Evolutionary conservation across 92 coral and sea anemone genomes (phyloP), one percentile per base, ranked within the genome.

Genomic region (Siderastrea radians): DNA sequence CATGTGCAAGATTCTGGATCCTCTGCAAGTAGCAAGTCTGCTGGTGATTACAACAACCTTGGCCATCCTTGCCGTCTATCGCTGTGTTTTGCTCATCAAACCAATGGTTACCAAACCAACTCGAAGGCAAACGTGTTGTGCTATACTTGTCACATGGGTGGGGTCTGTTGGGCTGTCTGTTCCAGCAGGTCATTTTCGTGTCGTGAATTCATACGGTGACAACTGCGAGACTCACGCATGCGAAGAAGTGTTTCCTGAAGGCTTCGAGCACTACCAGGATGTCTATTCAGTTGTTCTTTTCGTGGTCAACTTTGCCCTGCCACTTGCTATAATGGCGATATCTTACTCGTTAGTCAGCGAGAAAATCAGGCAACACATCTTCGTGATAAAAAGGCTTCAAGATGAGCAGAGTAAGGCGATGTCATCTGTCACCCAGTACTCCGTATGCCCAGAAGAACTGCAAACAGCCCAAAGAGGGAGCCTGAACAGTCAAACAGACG

Each of bases 311-410:
- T 85, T 77, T 77, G 89, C 14, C 26, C 2, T 85, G 38, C 93
- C 93, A 10, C 38, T 86, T 15, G 47, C 62, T 2, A 80, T 73
- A 10, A 90, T 90, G 80, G 79, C 84, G 57, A 59, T 90, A 13
- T 76, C 90, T 19, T 90, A 90, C 38, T 64, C 88, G 9, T 54
- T 86, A 43, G 86, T 86, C 26, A 73, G 70, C 12, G 67, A 52
- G 62, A 90, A 75, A 66, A 68, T 90, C 68, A 77, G 88, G 49
- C 75, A 71, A 45, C 91, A 90, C 45, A 75, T 90, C 48, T 72
- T 66, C 53, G 78, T 55, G 48, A 74, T 44, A 17, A 64, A 47
- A 13, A 86, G 90, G 72, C 71, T 48, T 15, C 72, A 57, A 57
- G 72, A 55, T 43, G 87, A 68, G 62, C 77, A 57, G 5, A 51